A percentile compares a stretch with the other conserved stretches of the same genome.
These are phyloP conservation scores for Xiphophorus couchianus DNA, from an alignment of 2,113 vertebrate genomes.

Conservation along the genomic window DNA sequence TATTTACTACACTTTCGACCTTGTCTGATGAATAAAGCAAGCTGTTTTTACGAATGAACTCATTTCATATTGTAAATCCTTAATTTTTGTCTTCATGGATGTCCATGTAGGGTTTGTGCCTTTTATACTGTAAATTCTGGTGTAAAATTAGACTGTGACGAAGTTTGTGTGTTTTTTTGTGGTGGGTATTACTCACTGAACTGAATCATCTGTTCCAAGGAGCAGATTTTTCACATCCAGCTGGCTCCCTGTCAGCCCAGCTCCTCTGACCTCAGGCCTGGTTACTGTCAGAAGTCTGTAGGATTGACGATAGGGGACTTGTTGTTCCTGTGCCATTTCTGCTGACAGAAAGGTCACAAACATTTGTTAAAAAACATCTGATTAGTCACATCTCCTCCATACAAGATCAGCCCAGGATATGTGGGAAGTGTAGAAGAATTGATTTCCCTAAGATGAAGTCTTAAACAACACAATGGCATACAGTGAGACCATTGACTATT, in stretches of 20 bases:
- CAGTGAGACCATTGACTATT: constrained; percentile 33
- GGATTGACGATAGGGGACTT: constrained; percentile 36
- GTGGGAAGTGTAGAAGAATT: constrained; percentile 17
- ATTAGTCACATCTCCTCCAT: constrained; percentile 22
- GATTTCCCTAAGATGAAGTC: background rate
- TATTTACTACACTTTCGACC: constrained; percentile 23
- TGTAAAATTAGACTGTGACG: constrained; percentile 71
- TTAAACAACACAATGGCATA: constrained; percentile 37
- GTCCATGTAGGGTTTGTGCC: constrained; percentile 64
- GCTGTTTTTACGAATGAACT: background rate
- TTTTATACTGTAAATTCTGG: constrained; percentile 44
- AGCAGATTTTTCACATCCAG: constrained; percentile 44
- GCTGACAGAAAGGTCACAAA: constrained; percentile 44
- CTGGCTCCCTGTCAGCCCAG: constrained; percentile 51
- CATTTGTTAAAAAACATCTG: constrained; percentile 30
- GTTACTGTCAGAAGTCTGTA: constrained; percentile 45
- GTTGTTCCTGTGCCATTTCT: constrained; percentile 57
- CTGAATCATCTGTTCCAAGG: constrained; percentile 73
- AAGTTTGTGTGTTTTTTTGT: constrained; percentile 58
- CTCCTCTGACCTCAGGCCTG: constrained; percentile 52
- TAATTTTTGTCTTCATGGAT: background rate
- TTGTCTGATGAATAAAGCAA: background rate
- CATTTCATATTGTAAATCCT: constrained; percentile 8
- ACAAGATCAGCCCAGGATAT: constrained; percentile 30
- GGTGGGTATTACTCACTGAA: constrained; percentile 64